Conservation (phyloP, 2,888 invertebrate genomes). For the Acrocyrtus sp. region DNA sequence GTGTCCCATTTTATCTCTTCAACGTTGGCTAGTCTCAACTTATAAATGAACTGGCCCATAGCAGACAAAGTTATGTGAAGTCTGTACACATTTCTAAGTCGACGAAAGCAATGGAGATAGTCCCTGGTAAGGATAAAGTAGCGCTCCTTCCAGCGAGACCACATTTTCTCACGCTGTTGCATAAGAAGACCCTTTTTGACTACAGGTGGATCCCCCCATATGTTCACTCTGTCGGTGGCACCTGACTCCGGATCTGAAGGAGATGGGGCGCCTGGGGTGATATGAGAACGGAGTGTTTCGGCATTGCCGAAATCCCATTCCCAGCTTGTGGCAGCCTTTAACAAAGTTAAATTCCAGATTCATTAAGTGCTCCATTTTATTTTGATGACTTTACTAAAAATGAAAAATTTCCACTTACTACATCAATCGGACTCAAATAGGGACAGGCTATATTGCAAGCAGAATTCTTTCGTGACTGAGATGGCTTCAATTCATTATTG, state of each 20-base stretch:
- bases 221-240: conserved; percentile 52
- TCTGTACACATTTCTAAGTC: conserved; percentile 66
- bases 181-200: conserved; percentile 75
- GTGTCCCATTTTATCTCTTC: conserved; percentile 76
- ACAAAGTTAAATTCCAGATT: background rate
- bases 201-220: conserved; percentile 67
- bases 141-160: conserved; percentile 76
- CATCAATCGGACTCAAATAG: conserved; percentile 37
- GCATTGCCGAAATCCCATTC: conserved; percentile 47
- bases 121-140: conserved; percentile 75
- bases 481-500: no score
- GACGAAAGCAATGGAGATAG: conserved; percentile 75
- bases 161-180: conserved; percentile 74
- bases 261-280: background rate
- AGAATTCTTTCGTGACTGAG: background rate
- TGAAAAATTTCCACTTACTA: conserved; percentile 26
- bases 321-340: conserved; percentile 41
- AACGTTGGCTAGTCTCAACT: conserved; percentile 74
- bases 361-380: background rate
- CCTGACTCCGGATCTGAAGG: conserved; percentile 45
- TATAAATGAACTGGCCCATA: conserved; percentile 77
- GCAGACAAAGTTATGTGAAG: conserved; percentile 71
- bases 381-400: background rate
- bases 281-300: conserved; percentile 28
- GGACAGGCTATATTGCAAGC: conserved; percentile 30